Base-by-base conservation (phyloP, 2,888 invertebrate species). In the Erebia aethiops region DNA sequence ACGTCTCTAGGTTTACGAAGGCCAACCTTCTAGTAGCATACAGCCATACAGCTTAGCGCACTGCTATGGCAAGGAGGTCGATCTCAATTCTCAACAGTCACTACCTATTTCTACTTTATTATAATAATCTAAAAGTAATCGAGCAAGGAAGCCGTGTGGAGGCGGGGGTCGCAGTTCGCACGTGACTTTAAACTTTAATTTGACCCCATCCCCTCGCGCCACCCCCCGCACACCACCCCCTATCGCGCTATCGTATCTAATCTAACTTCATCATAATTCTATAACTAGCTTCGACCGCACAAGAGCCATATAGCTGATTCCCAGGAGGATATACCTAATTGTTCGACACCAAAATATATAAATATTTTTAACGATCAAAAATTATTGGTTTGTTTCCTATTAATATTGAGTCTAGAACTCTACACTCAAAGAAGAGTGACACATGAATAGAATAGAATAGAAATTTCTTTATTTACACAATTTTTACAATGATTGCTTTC, bases 111-210 rank as follows among this genome's bases (percentile, higher is more conserved):
- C 13, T 8, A 14, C 35, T 14, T 58, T 26, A 35, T 35, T 35
- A 43, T 60, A 41, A 60, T 41, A 41, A 16, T 3, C 16, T 41
- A 41, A 26, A 16, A 60, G 60, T 60, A 11, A 60, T 16, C 41
- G 5, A 41, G 41, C 41, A 11, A 43, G 41, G 60, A 43, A 43
- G 43, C 60, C 1, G 41, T 58, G 58, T 60, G 16, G 60, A 1
- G 35, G 41, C 60, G 56, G 21, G 21, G 56, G 21, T 26, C 60
- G n/a, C n/a, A n/a, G n/a, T n/a, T n/a, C n/a, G 60, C 60, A 60
- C 60, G 60, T 41, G 60, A 60, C 60, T 60, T 5, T 60, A 60
- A 60, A 60, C 60, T 60, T 60, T 60, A 60, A 60, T 60, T 60
- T 43, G 41, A n/a, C 11, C 60, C 35, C 41, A 21, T 5, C 60